Evolutionary conservation across 2,113 vertebrate genomes (phyloP).

Genomic region (Synodontis membranacea): DNA sequence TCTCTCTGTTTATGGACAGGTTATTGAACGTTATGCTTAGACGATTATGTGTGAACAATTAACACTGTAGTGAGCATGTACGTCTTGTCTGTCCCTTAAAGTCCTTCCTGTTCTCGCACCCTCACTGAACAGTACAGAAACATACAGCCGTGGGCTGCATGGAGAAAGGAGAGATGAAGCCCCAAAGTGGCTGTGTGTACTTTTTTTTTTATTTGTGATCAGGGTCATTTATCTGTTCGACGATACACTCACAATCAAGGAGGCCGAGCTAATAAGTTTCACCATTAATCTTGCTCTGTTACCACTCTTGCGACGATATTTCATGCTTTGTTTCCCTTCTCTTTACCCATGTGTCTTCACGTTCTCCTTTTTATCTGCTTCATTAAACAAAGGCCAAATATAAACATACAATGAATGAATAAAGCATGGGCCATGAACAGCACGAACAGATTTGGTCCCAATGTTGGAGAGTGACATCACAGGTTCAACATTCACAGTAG

Average conservation of each 20-base stretch:
- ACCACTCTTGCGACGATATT: conserved; percentile 22
- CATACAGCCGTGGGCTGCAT: neutral
- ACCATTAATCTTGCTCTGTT: conserved; percentile 59
- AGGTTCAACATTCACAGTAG: neutral
- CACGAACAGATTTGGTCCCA: neutral
- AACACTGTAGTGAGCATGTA: conserved; percentile 6
- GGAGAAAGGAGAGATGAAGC: neutral
- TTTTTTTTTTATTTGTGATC: conserved; percentile 61
- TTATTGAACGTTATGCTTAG: neutral
- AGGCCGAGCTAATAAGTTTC: conserved; percentile 67
- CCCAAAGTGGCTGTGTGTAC: neutral
- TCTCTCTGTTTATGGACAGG: neutral
- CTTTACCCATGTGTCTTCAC: neutral
- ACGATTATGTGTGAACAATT: conserved; percentile 7
- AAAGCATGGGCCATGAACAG: neutral
- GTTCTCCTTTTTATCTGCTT: neutral
- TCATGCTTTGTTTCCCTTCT: conserved; percentile 2
- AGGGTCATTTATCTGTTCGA: conserved; percentile 71
- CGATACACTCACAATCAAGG: conserved; percentile 66
- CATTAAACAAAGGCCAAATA: neutral
- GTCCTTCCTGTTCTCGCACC: neutral
- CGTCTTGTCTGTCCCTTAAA: neutral
- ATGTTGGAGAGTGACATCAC: neutral
- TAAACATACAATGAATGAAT: neutral
- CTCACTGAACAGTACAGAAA: conserved; percentile 20